Evolutionary conservation across 2,888 invertebrate species (phyloP), one percentile per base, ranked within the genome.

Genomic region (Ceratothoa steindachneri): DNA sequence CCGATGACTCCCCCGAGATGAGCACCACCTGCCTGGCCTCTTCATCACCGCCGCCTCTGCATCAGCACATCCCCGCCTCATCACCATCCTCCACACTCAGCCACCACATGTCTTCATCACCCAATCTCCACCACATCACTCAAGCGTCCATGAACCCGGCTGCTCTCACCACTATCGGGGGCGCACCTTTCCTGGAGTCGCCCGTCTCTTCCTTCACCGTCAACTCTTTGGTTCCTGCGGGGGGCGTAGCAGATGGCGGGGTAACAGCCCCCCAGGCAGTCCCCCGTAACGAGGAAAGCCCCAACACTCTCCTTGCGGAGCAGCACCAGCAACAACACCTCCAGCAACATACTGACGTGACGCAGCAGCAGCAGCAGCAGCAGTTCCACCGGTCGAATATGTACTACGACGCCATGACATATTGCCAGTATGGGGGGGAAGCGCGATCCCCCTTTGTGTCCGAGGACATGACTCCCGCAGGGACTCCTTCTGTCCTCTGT

Each of bases 341-440:
- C 29, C 66, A 29, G 66, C 66, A 29, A 27, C 24, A 66, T 19
- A n/a, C 5, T 9, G 19, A 24, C 60, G 27, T 60, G 60, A 24
- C 22, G 9, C 28, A 66, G 12, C 66, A 66, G 27, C 66, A 66
- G 29, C 66, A 66, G 28, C 66, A 66, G 9, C 66, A 66, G 27
- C 66, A 66, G 29, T 30, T 66, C 19, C 66, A 66, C 66, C 66
- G 60, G 30, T 27, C 70, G 60, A 78, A 73, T 69, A 78, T 75
- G 69, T 78, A 78, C 65, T 78, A 78, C 69, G 78, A 78, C 66
- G 71, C 71, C 27, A 73, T 78, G 78, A 67, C 73, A 7, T 78
- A 78, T 65, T 75, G 75, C 51, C 78, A 78, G 67, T 78, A 78
- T 65, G 66, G 53, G 15, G 70, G 55, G 28, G 78, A 78, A 60